These are phyloP conservation scores for Aphelinus atriplicis DNA, from an alignment of 1,140 invertebrate species.

Conservation along the genomic window DNA sequence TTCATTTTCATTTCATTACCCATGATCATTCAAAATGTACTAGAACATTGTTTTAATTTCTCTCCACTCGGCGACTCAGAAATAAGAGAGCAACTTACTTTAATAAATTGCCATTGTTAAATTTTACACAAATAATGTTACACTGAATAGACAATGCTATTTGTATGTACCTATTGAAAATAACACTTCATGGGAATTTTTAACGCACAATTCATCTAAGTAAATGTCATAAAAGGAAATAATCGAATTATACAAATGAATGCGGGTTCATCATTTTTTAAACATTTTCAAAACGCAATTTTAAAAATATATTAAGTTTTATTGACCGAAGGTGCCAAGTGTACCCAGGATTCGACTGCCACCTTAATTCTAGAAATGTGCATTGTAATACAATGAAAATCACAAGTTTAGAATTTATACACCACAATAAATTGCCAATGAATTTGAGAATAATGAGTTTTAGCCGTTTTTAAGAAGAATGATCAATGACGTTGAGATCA, in stretches of 20 bases:
- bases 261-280: neutral
- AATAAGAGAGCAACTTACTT: no score
- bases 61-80: no score
- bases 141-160: no score
- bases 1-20: no score
- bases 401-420: conserved; percentile 23
- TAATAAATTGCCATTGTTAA: no score
- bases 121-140: no score
- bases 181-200: no score
- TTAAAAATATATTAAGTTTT: conserved; percentile 33
- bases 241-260: conserved; percentile 37
- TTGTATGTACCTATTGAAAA: no score
- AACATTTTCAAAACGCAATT: conserved; percentile 5
- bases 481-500: neutral
- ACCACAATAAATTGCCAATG: conserved; percentile 27
- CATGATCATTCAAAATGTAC: no score
- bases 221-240: conserved; percentile 12
- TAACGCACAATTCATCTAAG: no score
- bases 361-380: conserved; percentile 42
- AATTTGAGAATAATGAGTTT: conserved; percentile 25
- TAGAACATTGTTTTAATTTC: no score
- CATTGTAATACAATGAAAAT: conserved; percentile 28
- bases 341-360: conserved; percentile 51
- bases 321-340: conserved; percentile 35
- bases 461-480: conserved; percentile 14